Base-by-base conservation (phyloP, 1,140 invertebrate genomes). In the Phymastichus coffea region DNA sequence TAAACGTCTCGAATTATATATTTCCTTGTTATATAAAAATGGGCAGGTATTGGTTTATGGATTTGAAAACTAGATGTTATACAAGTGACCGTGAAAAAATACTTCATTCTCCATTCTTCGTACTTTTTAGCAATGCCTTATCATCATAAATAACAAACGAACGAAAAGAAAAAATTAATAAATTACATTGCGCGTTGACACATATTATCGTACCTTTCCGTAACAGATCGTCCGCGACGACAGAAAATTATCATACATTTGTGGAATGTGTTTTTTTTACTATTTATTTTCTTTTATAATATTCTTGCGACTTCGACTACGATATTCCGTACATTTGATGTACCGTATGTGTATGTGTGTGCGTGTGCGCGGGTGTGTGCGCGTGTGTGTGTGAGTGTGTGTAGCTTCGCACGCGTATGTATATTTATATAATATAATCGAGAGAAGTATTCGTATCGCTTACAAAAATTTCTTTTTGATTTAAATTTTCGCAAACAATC, bases 51-150 rank as follows among this genome's bases (percentile, higher is more conserved):
- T n/a, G n/a, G n/a, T n/a, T n/a, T n/a, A n/a, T n/a, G n/a, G n/a
- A n/a, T n/a, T n/a, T 53, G 38, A 47, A 52, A 60, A 53, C 49
- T 53, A 60, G 41, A 60, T 46, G 53, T n/a, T n/a, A n/a, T 47
- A 53, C 25, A 60, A 60, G 47, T 60, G 20, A 47, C 53, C 9
- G 41, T 60, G 57, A 53, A 53, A 60, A 60, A 60, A 60, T 60
- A 60, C 33, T 53, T 60, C 22, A 17, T 60, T 49, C 46, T 12
- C 35, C 20, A 2, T 43, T 22, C 4, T 20, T 19, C 40, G 9
- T 43, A 2, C 44, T 23, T 17, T 22, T n/a, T 53, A 28, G 41
- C 35, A 33, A 51, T 44, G 19, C n/a, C 6, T 41, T n/a, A n/a
- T n/a, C n/a, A n/a, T n/a, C n/a, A 44, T 58, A 37, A 51, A 58